Base-by-base conservation (phyloP, 1,140 invertebrate genomes). In the Solenopsis invicta region DNA sequence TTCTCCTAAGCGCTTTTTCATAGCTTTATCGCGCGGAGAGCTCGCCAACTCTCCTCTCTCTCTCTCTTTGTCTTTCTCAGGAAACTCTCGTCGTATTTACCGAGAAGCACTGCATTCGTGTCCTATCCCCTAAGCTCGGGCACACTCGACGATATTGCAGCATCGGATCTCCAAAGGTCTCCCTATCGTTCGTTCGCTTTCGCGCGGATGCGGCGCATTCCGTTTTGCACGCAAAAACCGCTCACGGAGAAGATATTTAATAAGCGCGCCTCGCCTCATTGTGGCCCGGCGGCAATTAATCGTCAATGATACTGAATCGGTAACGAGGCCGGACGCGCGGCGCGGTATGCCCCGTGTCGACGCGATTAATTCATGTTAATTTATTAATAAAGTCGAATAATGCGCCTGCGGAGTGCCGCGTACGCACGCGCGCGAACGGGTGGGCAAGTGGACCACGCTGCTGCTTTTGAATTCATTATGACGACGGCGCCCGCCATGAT, bases 331-430 rank as follows among this genome's bases (percentile, higher is more conserved):
- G 13, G 0, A 0, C 13, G 45, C 13, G 45, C 66, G 18, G 18
- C 34, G 37, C 9, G 29, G 37, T n/a, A 10, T 10, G 8, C 8
- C 4, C 5, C 18, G 21, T 48, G 41, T 34, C 59, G 54, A 18
- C 18, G 41, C 80, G 41, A 84, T 50, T 84, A 75, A 84, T 84
- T 74, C 54, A 37, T 84, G 56, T 75, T 84, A 84, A 84, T 84
- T 84, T 84, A 84, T 84, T 84, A 75, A 84, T 84, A 84, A 84
- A 75, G 21, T 61, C 69, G 80, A 62, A 75, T 61, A 62, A 74
- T 54, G 48, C 34, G 29, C 8, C 8, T n/a, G 61, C 3, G 59
- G 16, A 18, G 21, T 13, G 29, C 71, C 24, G 41, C 52, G 9
- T 37, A 9, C 29, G 67, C 34, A 13, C 8, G 66, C 41, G 77